Percentiles rank a stretch among this genome's conserved stretches.
Evolutionary conservation across 2,888 invertebrate species (phyloP).

Genomic region (Thera britannica): DNA sequence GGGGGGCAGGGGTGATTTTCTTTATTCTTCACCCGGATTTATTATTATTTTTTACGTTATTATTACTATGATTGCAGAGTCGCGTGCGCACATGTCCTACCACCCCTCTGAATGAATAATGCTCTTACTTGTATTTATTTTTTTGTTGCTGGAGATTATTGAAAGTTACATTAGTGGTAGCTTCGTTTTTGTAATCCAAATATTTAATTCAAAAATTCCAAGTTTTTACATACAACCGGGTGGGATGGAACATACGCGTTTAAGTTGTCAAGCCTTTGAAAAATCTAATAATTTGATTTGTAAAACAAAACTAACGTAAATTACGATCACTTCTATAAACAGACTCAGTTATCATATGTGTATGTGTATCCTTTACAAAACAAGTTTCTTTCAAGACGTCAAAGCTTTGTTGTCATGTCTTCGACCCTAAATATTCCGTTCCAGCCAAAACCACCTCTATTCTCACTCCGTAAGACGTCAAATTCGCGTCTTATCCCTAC

Average conservation of each 20-base stretch:
- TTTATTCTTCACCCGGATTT: slow-evolving; percentile 84
- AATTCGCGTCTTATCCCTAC: slow-evolving; percentile 17
- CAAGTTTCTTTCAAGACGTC: slow-evolving; percentile 24
- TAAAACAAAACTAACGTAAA: slow-evolving; percentile 5
- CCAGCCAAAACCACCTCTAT: slow-evolving; percentile 12
- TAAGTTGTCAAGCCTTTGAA: no score
- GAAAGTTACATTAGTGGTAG: slow-evolving; percentile 72
- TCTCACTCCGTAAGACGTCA: slow-evolving; percentile 1
- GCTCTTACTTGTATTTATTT: slow-evolving; percentile 75
- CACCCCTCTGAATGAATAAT: slow-evolving; percentile 70
- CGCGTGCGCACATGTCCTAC: slow-evolving; percentile 83
- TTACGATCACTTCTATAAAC: neutral
- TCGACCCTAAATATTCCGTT: slow-evolving; percentile 3
- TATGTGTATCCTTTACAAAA: slow-evolving; percentile 9
- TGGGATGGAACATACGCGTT: no score
- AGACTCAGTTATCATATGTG: neutral
- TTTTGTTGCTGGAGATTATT: slow-evolving; percentile 76
- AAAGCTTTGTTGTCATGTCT: slow-evolving; percentile 25
- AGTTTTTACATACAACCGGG: no score
- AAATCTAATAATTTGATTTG: slow-evolving; percentile 49
- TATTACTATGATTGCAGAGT: slow-evolving; percentile 80
- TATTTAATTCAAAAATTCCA: no score
- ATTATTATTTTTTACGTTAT: slow-evolving; percentile 85
- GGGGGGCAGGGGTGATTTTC: slow-evolving; percentile 81
- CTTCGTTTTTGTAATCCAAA: slow-evolving; percentile 26